These are phyloP conservation scores for Scaptomyza caliginosa DNA, from an alignment of 2,888 invertebrate genomes.

Conservation along the genomic window DNA sequence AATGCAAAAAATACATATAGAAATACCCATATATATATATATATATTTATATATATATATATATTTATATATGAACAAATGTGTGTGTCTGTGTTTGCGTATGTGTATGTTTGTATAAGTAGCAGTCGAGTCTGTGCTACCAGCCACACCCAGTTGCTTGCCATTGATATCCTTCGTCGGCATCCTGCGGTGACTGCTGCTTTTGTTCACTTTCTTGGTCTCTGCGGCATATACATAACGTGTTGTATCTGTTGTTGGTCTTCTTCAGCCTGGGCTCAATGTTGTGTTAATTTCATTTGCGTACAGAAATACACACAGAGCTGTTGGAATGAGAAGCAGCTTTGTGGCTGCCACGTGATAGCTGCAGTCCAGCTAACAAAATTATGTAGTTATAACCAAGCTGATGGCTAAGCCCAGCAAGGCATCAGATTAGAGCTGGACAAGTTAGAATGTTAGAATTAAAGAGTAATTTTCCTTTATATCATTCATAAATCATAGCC, in stretches of 20 bases:
- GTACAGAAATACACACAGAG: conserved; percentile 59
- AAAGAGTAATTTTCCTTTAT: not conserved
- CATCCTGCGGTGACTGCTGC: conserved; percentile 11
- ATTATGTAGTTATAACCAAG: conserved; percentile 24
- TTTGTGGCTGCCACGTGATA: conserved; percentile 5
- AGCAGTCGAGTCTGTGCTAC: conserved; percentile 27
- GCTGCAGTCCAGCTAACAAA: conserved; percentile 20
- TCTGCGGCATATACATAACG: conserved; percentile 16
- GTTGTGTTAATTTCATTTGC: conserved; percentile 72
- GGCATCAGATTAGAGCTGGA: not conserved
- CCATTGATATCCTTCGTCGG: conserved; percentile 52
- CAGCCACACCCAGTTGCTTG: conserved; percentile 32
- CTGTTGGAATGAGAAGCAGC: conserved; percentile 31
- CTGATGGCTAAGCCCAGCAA: not conserved
- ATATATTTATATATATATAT: conserved; percentile 8
- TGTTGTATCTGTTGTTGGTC: conserved; percentile 9
- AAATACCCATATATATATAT: too few relatives aligned
- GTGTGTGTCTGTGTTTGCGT: conserved; percentile 12
- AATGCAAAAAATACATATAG: conserved; percentile 26
- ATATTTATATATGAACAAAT: conserved; percentile 1
- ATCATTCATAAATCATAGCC: not conserved
- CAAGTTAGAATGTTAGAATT: not conserved
- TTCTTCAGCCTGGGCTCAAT: conserved; percentile 33
- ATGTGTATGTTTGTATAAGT: conserved; percentile 40
- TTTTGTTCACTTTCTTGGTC: conserved; percentile 18